A percentile compares a stretch with the other conserved stretches of the same genome.
These are phyloP conservation scores for Paralichthys olivaceus DNA, from an alignment of 2,113 vertebrate species.

Conservation along the genomic window DNA sequence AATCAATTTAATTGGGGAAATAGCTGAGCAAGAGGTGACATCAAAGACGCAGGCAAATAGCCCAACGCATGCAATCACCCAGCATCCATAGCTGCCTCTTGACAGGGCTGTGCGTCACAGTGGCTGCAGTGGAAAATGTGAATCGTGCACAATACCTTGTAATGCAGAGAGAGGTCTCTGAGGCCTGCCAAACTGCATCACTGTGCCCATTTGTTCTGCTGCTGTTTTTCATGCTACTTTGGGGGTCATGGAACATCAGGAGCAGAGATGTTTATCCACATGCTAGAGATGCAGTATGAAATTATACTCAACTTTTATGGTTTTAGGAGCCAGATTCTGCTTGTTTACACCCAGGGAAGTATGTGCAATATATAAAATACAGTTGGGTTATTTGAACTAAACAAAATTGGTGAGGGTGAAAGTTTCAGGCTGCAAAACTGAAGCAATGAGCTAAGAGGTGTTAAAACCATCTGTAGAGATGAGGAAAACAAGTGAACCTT, in stretches of 20 bases:
- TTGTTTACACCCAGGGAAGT: conserved; percentile 4
- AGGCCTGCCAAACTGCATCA: conserved; percentile 48
- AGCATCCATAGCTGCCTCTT: conserved; percentile 20
- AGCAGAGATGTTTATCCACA: conserved; percentile 28
- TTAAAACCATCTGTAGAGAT: not conserved
- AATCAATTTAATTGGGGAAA: conserved; percentile 63
- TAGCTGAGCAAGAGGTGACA: conserved; percentile 48
- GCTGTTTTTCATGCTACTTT: conserved; percentile 41
- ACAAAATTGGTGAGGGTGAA: not conserved
- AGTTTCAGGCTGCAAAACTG: not conserved
- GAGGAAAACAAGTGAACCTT: not conserved
- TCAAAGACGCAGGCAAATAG: conserved; percentile 43
- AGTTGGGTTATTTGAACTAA: too few relatives aligned
- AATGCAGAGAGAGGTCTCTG: conserved; percentile 31
- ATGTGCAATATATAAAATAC: too few relatives aligned
- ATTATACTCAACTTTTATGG: conserved; percentile 3
- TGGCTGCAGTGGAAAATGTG: conserved; percentile 64
- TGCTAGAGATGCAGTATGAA: conserved; percentile 11
- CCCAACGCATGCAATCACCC: conserved; percentile 38
- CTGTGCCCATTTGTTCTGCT: conserved; percentile 47
- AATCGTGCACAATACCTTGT: conserved; percentile 43
- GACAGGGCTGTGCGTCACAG: conserved; percentile 34
- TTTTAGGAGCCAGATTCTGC: conserved; percentile 14
- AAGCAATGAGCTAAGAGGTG: not conserved
- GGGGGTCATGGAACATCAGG: conserved; percentile 12